phyloP scores from a whole-genome alignment of 2,113 vertebrate genomes.

The Macrotus californicus region DNA sequence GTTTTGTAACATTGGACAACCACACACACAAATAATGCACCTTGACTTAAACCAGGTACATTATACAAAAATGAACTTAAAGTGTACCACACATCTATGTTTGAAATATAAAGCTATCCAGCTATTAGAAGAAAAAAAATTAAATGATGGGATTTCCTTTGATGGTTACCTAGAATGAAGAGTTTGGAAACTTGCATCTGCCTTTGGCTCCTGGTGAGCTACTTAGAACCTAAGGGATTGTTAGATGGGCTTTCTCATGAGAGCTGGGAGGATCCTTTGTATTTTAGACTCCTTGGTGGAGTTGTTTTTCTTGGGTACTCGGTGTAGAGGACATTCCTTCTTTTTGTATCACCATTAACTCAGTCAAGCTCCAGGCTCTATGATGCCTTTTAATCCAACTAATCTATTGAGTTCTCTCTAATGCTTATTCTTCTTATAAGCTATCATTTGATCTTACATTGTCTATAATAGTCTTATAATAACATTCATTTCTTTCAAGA shows the following conservation, averaged over 20 bases:
- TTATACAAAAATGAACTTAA: background rate
- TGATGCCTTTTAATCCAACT: background rate
- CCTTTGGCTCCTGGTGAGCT: background rate
- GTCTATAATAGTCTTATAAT: background rate
- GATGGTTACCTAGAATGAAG: background rate
- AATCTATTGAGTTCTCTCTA: slow-evolving; percentile 16
- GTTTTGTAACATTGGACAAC: background rate
- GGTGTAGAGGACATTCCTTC: background rate
- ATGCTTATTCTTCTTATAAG: background rate
- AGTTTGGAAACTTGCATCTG: background rate
- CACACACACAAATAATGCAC: background rate
- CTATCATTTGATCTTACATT: background rate
- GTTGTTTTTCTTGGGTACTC: background rate
- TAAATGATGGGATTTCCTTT: background rate
- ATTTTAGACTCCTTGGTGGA: background rate
- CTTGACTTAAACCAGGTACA: background rate
- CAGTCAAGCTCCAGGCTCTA: background rate
- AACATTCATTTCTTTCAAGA: background rate
- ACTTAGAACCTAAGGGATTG: background rate
- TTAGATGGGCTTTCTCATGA: background rate
- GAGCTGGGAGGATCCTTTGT: background rate
- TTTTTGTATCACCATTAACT: background rate
- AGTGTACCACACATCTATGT: background rate
- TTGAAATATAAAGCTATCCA: background rate
- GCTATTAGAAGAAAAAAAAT: background rate